These are phyloP conservation scores for Xestia c-nigrum DNA, from an alignment of 2,888 invertebrate genomes.

Conservation along the genomic window DNA sequence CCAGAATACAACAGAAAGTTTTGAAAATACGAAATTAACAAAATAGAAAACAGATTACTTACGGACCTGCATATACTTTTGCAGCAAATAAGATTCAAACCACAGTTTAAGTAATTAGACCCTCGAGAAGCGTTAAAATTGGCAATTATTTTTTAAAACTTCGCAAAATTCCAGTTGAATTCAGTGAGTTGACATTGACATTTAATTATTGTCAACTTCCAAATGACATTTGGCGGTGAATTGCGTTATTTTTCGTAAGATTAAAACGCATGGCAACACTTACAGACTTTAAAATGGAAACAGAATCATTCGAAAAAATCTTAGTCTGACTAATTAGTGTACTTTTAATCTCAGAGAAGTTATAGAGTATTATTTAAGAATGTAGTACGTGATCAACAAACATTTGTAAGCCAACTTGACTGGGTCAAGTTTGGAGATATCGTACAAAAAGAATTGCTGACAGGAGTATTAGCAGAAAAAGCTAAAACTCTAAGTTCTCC, in stretches of 20 bases:
- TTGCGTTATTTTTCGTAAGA: neutral
- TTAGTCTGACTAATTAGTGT: neutral
- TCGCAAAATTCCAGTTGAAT: slow-evolving; percentile 21
- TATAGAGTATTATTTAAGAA: neutral
- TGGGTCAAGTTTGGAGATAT: slow-evolving; percentile 88
- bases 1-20: slow-evolving; percentile 10
- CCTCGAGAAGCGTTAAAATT: neutral
- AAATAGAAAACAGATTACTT: slow-evolving; percentile 23
- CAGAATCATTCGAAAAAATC: neutral
- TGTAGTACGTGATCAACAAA: slow-evolving; percentile 66
- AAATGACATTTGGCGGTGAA: neutral
- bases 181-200: slow-evolving; percentile 37
- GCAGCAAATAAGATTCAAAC: slow-evolving; percentile 9
- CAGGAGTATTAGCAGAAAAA: slow-evolving; percentile 87
- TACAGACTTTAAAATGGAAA: neutral
- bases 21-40: neutral
- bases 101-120: slow-evolving; percentile 4
- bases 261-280: neutral
- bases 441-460: slow-evolving; percentile 90
- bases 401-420: slow-evolving; percentile 87
- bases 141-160: slow-evolving; percentile 28
- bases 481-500: slow-evolving; percentile 90
- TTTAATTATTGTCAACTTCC: slow-evolving; percentile 2
- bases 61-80: slow-evolving; percentile 35
- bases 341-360: neutral